These are phyloP conservation scores for Agonopterix alstromeriana DNA, from an alignment of 2,888 invertebrate species.

Conservation along the genomic window DNA sequence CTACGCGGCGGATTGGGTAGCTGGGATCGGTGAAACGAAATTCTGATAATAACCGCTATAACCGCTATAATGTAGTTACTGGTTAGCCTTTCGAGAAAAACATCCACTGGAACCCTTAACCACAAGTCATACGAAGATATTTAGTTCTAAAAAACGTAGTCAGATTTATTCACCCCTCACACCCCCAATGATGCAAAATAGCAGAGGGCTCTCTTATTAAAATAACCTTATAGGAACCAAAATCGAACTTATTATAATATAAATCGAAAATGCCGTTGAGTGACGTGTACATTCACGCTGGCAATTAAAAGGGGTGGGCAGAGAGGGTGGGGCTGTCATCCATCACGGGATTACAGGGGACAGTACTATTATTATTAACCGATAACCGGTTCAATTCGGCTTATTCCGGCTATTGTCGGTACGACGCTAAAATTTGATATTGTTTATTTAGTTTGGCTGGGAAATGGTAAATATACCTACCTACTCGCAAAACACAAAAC, in stretches of 20 bases:
- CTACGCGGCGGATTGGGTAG: too few species aligned
- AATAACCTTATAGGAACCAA: slow-evolving; percentile 1
- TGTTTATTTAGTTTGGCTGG: too few species aligned
- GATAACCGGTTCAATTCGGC: slow-evolving; percentile 62
- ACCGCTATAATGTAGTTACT: too few species aligned
- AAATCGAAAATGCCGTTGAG: slow-evolving; percentile 64
- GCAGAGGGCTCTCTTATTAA: background rate
- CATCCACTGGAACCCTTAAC: too few species aligned
- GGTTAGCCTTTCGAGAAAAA: too few species aligned
- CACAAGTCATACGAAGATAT: too few species aligned
- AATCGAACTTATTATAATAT: slow-evolving; percentile 71
- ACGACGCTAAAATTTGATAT: background rate
- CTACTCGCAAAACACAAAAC: too few species aligned
- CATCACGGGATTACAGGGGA: slow-evolving; percentile 63
- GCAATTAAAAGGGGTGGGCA: slow-evolving; percentile 71
- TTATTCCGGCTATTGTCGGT: slow-evolving; percentile 48
- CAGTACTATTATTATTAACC: slow-evolving; percentile 67
- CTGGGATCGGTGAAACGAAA: too few species aligned
- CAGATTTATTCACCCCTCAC: too few species aligned
- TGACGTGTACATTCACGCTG: slow-evolving; percentile 30
- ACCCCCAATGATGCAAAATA: background rate
- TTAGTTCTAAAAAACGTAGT: too few species aligned
- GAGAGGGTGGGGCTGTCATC: slow-evolving; percentile 49
- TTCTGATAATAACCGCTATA: too few species aligned
- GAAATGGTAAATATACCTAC: too few species aligned